These are phyloP conservation scores for Clarias macrocephalus DNA, from an alignment of 2,113 vertebrate species.

Conservation along the genomic window DNA sequence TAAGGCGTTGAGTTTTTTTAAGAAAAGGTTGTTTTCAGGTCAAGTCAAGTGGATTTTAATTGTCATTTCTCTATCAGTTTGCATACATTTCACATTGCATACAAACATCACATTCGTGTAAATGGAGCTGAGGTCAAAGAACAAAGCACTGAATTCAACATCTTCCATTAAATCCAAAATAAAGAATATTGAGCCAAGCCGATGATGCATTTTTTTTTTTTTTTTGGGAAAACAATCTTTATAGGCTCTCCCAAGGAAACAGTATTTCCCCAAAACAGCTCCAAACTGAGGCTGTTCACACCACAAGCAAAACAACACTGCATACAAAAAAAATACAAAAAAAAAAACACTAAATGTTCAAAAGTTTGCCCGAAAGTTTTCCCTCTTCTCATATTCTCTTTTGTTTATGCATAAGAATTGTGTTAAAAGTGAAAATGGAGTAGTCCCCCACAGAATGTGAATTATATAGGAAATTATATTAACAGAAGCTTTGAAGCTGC, in stretches of 20 bases:
- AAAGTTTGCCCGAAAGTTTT: slow-evolving; percentile 24
- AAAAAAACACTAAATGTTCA: slow-evolving; percentile 35
- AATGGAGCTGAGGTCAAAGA: neutral
- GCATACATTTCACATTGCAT: no score
- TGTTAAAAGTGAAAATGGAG: slow-evolving; percentile 56
- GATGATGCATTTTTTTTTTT: neutral
- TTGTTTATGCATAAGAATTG: slow-evolving; percentile 21
- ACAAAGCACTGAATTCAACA: neutral
- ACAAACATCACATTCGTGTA: neutral
- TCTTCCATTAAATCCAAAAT: neutral
- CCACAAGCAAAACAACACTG: neutral
- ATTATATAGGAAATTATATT: slow-evolving; percentile 47
- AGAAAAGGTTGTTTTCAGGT: neutral
- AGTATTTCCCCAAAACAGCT: neutral
- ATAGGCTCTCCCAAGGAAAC: neutral
- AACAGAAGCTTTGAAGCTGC: slow-evolving; percentile 41
- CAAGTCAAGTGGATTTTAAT: no score
- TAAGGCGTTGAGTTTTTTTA: neutral
- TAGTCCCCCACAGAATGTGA: slow-evolving; percentile 52
- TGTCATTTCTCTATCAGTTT: no score
- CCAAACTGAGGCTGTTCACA: neutral
- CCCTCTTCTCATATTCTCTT: slow-evolving; percentile 34
- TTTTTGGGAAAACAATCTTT: neutral
- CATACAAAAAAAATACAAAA: neutral
- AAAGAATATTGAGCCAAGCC: neutral